phyloP scores from a whole-genome alignment of 1,140 invertebrate genomes.

The Temnothorax longispinosus region DNA sequence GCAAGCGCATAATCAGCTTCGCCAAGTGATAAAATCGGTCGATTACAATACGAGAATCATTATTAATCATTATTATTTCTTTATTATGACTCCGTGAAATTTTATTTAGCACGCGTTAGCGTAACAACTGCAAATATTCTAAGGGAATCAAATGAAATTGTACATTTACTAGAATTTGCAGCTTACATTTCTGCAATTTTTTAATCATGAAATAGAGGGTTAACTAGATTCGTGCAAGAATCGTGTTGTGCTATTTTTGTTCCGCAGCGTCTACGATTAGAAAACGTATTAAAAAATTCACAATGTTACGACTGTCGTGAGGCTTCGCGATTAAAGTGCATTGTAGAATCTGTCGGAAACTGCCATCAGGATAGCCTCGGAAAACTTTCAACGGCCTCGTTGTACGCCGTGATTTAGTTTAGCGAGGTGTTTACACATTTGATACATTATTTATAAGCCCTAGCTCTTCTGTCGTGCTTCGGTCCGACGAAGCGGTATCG shows the following conservation, averaged over 20 bases:
- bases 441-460: conserved; percentile 19
- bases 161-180: not conserved
- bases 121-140: not conserved
- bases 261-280: not conserved
- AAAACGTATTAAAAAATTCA: not conserved
- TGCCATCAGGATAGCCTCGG: not conserved
- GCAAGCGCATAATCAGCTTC: not conserved
- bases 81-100: not conserved
- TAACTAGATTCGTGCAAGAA: not conserved
- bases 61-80: not conserved
- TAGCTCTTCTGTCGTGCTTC: not conserved
- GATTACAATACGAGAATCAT: not conserved
- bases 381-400: not conserved
- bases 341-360: not conserved
- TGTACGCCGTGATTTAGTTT: not conserved
- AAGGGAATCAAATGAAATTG: not conserved
- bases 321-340: not conserved
- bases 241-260: not conserved
- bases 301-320: not conserved
- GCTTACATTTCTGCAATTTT: too few relatives aligned
- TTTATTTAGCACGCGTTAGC: not conserved
- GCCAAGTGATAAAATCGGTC: not conserved
- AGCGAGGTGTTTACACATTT: not conserved
- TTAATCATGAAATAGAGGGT: too few relatives aligned
- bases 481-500: not conserved